A percentile compares a stretch with the other conserved stretches of the same genome.
Conservation (phyloP, 2,888 invertebrate species). For the Andrena marginata region DNA sequence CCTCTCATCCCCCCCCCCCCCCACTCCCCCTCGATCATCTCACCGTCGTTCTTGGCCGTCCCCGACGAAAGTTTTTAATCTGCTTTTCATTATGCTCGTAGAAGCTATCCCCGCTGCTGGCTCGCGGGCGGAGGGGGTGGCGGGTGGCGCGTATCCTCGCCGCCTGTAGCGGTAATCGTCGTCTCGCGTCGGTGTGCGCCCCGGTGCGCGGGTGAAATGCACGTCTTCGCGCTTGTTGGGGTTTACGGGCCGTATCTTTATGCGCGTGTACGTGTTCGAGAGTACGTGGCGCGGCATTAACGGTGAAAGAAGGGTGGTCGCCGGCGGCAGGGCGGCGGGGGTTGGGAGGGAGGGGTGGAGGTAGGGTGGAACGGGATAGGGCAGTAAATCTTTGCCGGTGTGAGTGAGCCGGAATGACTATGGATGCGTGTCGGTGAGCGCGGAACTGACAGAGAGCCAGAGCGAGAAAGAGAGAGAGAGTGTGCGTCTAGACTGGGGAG, state of each 20-base stretch:
- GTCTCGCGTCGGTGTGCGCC: slow-evolving; percentile 28
- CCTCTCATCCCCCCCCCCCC: slow-evolving; percentile 50
- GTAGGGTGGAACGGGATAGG: slow-evolving; percentile 59
- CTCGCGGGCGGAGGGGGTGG: background rate
- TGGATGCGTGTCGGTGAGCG: slow-evolving; percentile 75
- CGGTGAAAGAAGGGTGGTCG: slow-evolving; percentile 66
- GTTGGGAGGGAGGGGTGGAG: background rate
- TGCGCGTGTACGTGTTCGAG: slow-evolving; percentile 75
- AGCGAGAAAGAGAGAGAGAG: slow-evolving; percentile 66
- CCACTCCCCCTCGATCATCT: slow-evolving; percentile 53
- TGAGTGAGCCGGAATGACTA: slow-evolving; percentile 78
- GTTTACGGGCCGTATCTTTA: slow-evolving; percentile 80
- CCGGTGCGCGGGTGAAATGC: slow-evolving; percentile 55
- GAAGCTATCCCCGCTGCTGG: slow-evolving; percentile 48
- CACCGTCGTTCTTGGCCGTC: slow-evolving; percentile 55
- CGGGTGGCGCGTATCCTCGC: background rate
- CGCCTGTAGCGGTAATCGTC: slow-evolving; percentile 49
- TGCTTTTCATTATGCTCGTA: slow-evolving; percentile 77
- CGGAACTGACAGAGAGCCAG: slow-evolving; percentile 50
- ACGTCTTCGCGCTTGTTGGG: slow-evolving; percentile 74
- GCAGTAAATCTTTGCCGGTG: slow-evolving; percentile 82
- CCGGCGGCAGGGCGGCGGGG: slow-evolving; percentile 1
- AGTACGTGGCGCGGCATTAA: slow-evolving; percentile 83
- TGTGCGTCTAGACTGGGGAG: slow-evolving; percentile 82
- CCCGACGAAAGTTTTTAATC: slow-evolving; percentile 75